phyloP scores from a whole-genome alignment of 2,888 invertebrate genomes.

The Muschampia plurimacula region DNA sequence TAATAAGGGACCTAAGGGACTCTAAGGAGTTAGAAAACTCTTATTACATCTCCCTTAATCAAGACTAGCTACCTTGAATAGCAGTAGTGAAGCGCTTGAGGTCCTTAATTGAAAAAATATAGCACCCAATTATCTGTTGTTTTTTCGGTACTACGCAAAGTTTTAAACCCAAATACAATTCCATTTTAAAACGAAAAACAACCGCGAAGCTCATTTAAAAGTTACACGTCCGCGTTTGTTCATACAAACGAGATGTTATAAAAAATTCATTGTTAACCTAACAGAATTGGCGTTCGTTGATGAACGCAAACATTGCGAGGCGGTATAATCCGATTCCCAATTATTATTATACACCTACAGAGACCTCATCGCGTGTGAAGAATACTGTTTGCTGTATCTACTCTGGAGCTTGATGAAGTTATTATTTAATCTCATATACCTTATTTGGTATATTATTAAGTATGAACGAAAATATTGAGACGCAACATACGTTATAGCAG shows the following conservation, averaged over 20 bases:
- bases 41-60: too few species aligned
- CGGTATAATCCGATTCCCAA: constrained; percentile 67
- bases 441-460: too few species aligned
- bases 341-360: constrained; percentile 60
- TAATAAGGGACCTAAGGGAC: too few species aligned
- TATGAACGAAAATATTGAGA: neutral
- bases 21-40: too few species aligned
- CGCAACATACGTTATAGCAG: neutral
- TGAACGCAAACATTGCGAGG: constrained; percentile 61
- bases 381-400: constrained; percentile 6
- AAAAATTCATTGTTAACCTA: constrained; percentile 39
- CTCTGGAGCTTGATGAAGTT: neutral
- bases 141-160: neutral
- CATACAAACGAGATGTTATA: constrained; percentile 34
- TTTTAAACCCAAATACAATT: neutral
- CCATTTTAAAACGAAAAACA: constrained; percentile 1
- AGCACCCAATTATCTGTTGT: too few species aligned
- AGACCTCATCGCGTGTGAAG: constrained; percentile 24
- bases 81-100: too few species aligned
- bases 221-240: constrained; percentile 17
- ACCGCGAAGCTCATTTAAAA: constrained; percentile 17
- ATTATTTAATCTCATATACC: neutral
- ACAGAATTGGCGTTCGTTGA: constrained; percentile 56
- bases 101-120: too few species aligned
- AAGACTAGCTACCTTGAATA: too few species aligned